A percentile compares a stretch with the other conserved stretches of the same genome.
phyloP scores from a whole-genome alignment of 1,140 invertebrate genomes.

The Drosophila obscura region DNA sequence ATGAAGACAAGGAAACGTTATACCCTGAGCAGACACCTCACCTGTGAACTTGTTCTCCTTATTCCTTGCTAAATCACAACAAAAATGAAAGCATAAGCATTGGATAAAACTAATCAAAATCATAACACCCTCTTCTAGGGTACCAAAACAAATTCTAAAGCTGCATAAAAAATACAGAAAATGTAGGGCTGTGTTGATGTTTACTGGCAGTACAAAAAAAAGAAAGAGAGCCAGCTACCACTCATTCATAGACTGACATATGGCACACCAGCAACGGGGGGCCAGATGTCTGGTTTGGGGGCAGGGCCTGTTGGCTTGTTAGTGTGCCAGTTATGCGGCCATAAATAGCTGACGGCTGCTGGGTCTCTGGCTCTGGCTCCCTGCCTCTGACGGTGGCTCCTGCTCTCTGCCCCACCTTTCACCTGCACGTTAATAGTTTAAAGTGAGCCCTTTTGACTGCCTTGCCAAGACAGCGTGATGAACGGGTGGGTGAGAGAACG shows the following conservation, averaged over 20 bases:
- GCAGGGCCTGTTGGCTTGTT: conserved; percentile 35
- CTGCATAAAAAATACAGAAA: conserved; percentile 57
- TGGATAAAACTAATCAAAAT: no score
- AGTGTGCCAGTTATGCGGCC: conserved; percentile 73
- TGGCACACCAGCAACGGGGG: conserved; percentile 40
- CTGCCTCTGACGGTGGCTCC: conserved; percentile 8
- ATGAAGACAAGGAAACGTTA: no score
- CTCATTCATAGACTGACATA: conserved; percentile 72
- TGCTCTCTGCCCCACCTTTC: conserved; percentile 8
- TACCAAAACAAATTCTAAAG: conserved; percentile 51
- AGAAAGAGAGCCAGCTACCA: conserved; percentile 39
- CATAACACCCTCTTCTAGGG: no score
- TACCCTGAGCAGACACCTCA: no score
- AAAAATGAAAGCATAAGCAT: no score
- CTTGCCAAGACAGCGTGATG: conserved; percentile 8
- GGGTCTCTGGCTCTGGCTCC: conserved; percentile 6
- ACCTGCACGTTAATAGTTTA: conserved; percentile 72
- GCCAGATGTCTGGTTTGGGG: conserved; percentile 8
- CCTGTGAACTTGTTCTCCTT: no score
- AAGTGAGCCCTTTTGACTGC: conserved; percentile 72
- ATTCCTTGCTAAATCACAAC: no score
- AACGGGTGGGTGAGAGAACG: background rate
- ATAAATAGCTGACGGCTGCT: conserved; percentile 71
- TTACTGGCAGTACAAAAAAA: conserved; percentile 24
- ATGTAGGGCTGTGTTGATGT: conserved; percentile 15